phyloP scores from a whole-genome alignment of 2,797 vertebrate species.

The Chloroceryle amazona region DNA sequence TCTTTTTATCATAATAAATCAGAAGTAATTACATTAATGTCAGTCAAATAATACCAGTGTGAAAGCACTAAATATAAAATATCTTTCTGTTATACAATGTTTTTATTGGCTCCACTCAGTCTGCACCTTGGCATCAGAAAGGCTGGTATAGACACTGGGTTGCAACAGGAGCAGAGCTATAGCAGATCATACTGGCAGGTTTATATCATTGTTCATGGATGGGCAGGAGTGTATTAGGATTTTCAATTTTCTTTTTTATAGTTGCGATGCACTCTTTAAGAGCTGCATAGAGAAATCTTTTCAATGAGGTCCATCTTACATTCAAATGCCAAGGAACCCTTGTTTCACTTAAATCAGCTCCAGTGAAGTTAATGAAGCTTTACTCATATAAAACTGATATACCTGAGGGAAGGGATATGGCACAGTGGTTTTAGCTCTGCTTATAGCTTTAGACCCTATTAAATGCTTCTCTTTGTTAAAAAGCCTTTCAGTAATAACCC shows the following conservation, averaged over 20 bases:
- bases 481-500: background rate
- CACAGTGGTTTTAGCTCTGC: background rate
- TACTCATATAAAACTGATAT: background rate
- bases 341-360: background rate
- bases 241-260: background rate
- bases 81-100: background rate
- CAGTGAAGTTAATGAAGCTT: background rate
- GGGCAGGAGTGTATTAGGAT: background rate
- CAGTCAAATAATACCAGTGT: background rate
- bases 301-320: accelerated
- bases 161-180: background rate
- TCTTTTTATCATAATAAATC: background rate
- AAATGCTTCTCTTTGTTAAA: background rate
- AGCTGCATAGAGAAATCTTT: background rate
- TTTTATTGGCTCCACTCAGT: background rate
- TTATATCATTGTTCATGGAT: background rate
- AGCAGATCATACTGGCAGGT: background rate
- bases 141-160: background rate
- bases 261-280: background rate
- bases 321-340: background rate
- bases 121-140: background rate
- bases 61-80: background rate
- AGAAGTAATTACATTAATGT: background rate
- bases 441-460: background rate
- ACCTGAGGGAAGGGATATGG: background rate